phyloP scores from a whole-genome alignment of 2,888 invertebrate genomes.

The Rhimphoctona megacephalus region DNA sequence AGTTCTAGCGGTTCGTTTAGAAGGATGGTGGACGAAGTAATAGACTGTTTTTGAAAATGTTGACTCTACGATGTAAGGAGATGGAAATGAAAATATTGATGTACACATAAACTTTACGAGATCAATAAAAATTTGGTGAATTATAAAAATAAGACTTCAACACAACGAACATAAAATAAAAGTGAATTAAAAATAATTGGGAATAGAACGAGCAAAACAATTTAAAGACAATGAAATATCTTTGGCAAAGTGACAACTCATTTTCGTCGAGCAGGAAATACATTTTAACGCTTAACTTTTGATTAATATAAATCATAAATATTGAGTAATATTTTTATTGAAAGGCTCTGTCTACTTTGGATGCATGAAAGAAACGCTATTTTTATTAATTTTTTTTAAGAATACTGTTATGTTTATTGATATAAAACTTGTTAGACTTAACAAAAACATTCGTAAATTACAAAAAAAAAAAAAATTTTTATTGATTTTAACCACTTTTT shows the following conservation, averaged over 20 bases:
- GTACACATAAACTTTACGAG: neutral
- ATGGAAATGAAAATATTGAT: neutral
- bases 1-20: neutral
- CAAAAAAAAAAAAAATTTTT: too few species aligned
- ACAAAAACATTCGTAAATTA: too few species aligned
- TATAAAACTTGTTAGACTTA: too few species aligned
- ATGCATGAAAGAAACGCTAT: too few species aligned
- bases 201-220: neutral
- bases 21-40: neutral
- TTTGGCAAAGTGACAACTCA: slow-evolving; percentile 13
- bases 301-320: neutral
- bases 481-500: too few species aligned
- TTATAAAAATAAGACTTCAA: neutral
- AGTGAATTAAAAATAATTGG: neutral
- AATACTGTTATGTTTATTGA: too few species aligned
- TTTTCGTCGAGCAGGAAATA: neutral
- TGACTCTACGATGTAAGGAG: neutral
- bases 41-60: neutral
- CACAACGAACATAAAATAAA: neutral
- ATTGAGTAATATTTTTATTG: too few species aligned
- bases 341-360: too few species aligned
- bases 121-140: neutral
- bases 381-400: too few species aligned
- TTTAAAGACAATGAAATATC: neutral
- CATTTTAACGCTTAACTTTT: neutral